Evolutionary conservation across 2,888 invertebrate species (phyloP), one percentile per base, ranked within the genome.

Genomic region (Chymomyza amoena): DNA sequence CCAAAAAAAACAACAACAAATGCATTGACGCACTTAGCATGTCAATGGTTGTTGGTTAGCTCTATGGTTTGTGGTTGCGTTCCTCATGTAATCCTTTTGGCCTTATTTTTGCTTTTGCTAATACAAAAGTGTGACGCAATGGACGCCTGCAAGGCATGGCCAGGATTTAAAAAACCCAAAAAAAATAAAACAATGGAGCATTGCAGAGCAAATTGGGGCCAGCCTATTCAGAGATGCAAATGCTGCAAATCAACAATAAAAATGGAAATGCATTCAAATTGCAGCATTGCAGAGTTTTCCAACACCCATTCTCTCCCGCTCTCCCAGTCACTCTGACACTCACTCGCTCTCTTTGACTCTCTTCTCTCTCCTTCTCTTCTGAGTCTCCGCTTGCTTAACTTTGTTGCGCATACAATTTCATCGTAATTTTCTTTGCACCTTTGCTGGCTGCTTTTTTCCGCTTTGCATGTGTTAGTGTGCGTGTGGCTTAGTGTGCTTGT

Each of bases 171-270:
- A 45, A 10, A 39, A 39, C 39, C 39, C 1, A 39, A 39, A 39
- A 32, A 32, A 32, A 18, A 56, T 20, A 57, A 57, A 57, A 57
- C 18, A 57, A 57, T 57, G 52, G 6, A 13, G 39, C 52, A 54
- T 16, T 54, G 57, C 32, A 25, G 32, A 0, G 57, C 60, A 82
- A 83, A 80, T 71, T 10, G 13, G 15, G 25, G 15, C 57, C 57
- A 25, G 15, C 57, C 83, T 86, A 76, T 66, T 72, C 78, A 83
- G 81, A 78, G 75, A 86, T 72, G 76, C 73, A 71, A 72, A 72
- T 72, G 65, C 73, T 72, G 75, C 74, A 78, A 80, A 84, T 81
- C 78, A 80, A 84, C 81, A 83, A 83, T 83, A 76, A 75, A 72
- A 68, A 71, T 69, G 54, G 76, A 70, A 79, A 73, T 69, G 68